Conservation (phyloP, 1,140 invertebrate genomes). For the Calephelis nemesis region DNA sequence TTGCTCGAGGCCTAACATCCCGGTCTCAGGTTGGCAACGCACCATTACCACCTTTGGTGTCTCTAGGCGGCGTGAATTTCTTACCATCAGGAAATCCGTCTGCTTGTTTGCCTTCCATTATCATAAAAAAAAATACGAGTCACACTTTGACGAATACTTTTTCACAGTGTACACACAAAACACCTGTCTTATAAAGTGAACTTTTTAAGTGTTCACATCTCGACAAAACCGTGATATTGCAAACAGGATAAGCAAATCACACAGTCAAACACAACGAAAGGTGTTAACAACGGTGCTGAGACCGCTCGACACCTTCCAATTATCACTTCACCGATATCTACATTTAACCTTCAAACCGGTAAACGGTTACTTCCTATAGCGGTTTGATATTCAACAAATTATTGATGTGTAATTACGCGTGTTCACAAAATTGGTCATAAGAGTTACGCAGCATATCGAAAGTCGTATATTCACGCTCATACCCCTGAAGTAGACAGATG, state of each 20-base stretch:
- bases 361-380: slow-evolving; percentile 57
- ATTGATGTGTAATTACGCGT: slow-evolving; percentile 6
- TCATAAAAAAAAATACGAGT: no score
- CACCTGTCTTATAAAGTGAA: slow-evolving; percentile 35
- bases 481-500: no score
- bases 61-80: no score
- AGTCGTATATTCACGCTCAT: no score
- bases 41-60: no score
- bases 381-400: slow-evolving; percentile 35
- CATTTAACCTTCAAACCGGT: slow-evolving; percentile 47
- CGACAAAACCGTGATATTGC: slow-evolving; percentile 38
- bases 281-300: slow-evolving; percentile 59
- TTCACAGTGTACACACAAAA: slow-evolving; percentile 24
- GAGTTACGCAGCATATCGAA: no score
- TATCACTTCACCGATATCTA: slow-evolving; percentile 59
- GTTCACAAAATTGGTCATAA: no score
- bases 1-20: no score
- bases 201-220: slow-evolving; percentile 36
- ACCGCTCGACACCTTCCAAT: slow-evolving; percentile 69
- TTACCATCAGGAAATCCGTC: no score
- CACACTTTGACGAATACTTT: not conserved
- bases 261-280: slow-evolving; percentile 51
- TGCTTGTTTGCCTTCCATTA: no score
- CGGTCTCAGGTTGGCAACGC: no score
- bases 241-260: slow-evolving; percentile 55